A percentile compares a stretch with the other conserved stretches of the same genome.
phyloP scores from a whole-genome alignment of 1,140 invertebrate species.

The Penaeus japonicus region DNA sequence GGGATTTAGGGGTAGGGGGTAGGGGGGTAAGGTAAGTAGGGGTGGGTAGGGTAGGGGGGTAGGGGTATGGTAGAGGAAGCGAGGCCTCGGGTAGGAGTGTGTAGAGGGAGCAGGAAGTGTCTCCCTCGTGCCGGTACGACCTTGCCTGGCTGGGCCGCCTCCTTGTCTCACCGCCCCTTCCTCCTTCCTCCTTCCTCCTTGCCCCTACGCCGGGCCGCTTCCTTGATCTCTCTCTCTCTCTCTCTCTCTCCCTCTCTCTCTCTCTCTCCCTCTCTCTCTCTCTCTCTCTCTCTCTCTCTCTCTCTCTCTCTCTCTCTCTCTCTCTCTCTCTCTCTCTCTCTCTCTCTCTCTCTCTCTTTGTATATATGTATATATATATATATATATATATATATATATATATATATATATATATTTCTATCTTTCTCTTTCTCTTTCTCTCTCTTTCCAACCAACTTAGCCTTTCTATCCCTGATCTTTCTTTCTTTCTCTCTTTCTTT shows the following conservation, averaged over 20 bases:
- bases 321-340: too few species aligned
- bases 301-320: too few species aligned
- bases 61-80: background rate
- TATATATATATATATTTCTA: too few species aligned
- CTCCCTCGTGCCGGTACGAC: background rate
- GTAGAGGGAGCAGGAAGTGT: background rate
- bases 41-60: background rate
- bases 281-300: background rate
- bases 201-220: background rate
- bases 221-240: background rate
- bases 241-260: background rate
- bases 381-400: too few species aligned
- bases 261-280: constrained; percentile 9
- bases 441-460: too few species aligned
- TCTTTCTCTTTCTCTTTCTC: too few species aligned
- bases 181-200: background rate
- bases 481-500: too few species aligned
- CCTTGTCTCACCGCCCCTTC: background rate
- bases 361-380: too few species aligned
- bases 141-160: constrained; percentile 21
- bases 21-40: too few species aligned
- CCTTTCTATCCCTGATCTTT: too few species aligned
- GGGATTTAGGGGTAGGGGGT: background rate
- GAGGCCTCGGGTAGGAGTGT: constrained; percentile 10
- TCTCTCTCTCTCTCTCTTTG: too few species aligned